phyloP scores from a whole-genome alignment of 2,113 vertebrate species.

The Petromus typicus region DNA sequence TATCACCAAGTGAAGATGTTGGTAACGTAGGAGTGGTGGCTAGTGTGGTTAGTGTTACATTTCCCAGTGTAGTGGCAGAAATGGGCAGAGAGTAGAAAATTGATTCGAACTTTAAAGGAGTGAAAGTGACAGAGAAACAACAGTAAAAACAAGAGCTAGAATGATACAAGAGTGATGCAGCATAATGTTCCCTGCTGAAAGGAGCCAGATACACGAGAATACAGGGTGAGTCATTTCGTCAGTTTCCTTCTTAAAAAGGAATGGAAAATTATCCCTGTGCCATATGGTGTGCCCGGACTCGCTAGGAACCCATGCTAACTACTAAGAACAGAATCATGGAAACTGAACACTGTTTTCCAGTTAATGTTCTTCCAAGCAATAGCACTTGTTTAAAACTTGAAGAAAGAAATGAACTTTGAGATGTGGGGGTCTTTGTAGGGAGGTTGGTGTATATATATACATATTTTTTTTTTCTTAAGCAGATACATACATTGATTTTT shows the following conservation, averaged over 20 bases:
- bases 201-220: background rate
- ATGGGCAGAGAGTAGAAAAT: slow-evolving; percentile 30
- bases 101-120: background rate
- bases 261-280: background rate
- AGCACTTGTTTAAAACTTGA: background rate
- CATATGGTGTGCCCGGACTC: background rate
- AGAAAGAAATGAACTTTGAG: background rate
- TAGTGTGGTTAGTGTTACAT: background rate
- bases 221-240: background rate
- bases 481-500: background rate
- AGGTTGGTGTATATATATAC: too few relatives aligned
- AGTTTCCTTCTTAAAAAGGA: background rate
- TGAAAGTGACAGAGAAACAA: background rate
- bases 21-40: background rate
- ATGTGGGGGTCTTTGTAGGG: background rate
- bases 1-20: background rate
- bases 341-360: background rate
- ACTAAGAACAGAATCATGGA: background rate
- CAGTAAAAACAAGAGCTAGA: background rate
- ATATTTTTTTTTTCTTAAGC: slow-evolving; percentile 27
- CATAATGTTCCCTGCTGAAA: too few relatives aligned
- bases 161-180: too few relatives aligned
- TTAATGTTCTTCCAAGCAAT: background rate
- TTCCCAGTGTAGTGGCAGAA: background rate
- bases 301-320: background rate